Evolutionary conservation across 2,797 vertebrate species (phyloP).

Genomic region (Microctenopoma lineatum): DNA sequence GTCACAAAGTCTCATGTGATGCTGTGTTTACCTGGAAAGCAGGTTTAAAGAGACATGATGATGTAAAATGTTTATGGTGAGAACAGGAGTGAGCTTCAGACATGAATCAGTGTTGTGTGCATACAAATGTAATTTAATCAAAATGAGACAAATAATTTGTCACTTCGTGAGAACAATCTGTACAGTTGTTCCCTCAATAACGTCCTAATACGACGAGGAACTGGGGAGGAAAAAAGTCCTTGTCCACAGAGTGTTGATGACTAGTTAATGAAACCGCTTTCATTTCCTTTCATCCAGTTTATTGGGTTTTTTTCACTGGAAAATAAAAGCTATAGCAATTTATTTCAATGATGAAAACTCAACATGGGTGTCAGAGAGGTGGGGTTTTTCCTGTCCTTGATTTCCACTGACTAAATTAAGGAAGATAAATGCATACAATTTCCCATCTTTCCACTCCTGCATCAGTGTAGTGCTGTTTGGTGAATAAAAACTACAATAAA

Average conservation of each 20-base stretch:
- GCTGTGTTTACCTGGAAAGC: conserved; percentile 28
- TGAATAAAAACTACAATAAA: conserved; percentile 15
- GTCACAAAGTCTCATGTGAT: conserved; percentile 32
- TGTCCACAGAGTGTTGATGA: conserved; percentile 39
- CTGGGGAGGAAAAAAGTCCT: conserved; percentile 31
- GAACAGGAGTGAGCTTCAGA: conserved; percentile 6
- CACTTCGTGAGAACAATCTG: conserved; percentile 44
- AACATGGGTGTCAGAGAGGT: conserved; percentile 4
- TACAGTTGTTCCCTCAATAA: conserved; percentile 28
- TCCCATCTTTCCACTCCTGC: conserved; percentile 4
- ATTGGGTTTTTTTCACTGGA: conserved; percentile 37
- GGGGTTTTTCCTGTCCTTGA: conserved; percentile 26
- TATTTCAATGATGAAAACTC: conserved; percentile 48
- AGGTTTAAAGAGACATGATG: conserved; percentile 7
- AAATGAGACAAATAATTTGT: conserved; percentile 43
- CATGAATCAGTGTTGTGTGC: neutral
- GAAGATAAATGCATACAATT: conserved; percentile 22
- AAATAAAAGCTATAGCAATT: conserved; percentile 19
- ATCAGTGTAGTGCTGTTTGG: neutral
- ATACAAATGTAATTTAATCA: conserved; percentile 16
- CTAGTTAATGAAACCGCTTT: conserved; percentile 58
- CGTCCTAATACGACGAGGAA: conserved; percentile 29
- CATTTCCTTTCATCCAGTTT: conserved; percentile 56
- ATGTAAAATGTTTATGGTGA: neutral
- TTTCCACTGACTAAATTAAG: conserved; percentile 22